Conservation (phyloP, 2,797 vertebrate species). For the Podarcis siculus region DNA sequence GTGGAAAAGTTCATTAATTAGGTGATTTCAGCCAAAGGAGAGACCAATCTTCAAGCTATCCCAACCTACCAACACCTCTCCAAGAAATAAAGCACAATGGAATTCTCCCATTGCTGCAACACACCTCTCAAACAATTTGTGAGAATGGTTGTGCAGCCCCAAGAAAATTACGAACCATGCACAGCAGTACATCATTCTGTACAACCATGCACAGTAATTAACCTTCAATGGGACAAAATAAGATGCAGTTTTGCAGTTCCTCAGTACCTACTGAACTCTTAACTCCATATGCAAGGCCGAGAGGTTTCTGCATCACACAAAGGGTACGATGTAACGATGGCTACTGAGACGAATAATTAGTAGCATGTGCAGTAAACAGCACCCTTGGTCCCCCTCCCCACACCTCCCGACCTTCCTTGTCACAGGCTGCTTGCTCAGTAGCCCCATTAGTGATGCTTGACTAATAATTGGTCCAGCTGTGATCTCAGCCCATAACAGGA, state of each 20-base stretch:
- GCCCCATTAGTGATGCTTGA: constrained; percentile 41
- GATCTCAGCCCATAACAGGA: constrained; percentile 2
- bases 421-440: constrained; percentile 30
- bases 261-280: constrained; percentile 64
- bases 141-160: neutral
- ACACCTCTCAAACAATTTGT: neutral
- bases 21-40: neutral
- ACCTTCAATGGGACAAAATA: constrained; percentile 35
- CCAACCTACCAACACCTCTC: neutral
- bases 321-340: constrained; percentile 27
- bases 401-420: constrained; percentile 43
- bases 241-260: constrained; percentile 63
- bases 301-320: constrained; percentile 50
- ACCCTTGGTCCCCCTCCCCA: constrained; percentile 12
- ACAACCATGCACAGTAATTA: too few species aligned
- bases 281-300: constrained; percentile 46
- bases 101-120: neutral
- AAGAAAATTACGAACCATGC: neutral
- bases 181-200: constrained; percentile 7
- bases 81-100: neutral
- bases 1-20: too few species aligned
- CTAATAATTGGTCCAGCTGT: constrained; percentile 41
- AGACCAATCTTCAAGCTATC: neutral
- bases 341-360: constrained; percentile 73
- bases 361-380: constrained; percentile 54